These are phyloP conservation scores for Ficedula albicollis DNA, from an alignment of 2,797 vertebrate genomes.

Conservation along the genomic window DNA sequence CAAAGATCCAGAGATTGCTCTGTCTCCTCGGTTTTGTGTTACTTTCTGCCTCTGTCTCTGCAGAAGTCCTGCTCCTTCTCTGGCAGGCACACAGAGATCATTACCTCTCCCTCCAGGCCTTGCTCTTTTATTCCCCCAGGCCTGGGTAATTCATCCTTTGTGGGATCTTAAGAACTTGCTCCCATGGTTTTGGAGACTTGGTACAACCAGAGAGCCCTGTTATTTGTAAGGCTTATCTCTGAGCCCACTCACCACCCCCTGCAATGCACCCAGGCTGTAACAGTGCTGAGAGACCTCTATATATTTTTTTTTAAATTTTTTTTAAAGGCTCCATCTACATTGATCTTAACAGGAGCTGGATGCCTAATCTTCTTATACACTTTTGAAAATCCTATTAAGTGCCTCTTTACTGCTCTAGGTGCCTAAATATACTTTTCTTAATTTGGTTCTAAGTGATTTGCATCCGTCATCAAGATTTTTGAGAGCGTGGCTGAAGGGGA, in stretches of 20 bases:
- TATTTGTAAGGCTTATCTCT: constrained; percentile 4
- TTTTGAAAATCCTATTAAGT: constrained; percentile 67
- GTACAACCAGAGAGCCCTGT: not conserved
- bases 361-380: constrained; percentile 57
- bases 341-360: constrained; percentile 36
- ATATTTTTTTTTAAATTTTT: not conserved
- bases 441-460: constrained; percentile 44
- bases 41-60: not conserved
- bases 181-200: not conserved
- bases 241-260: not conserved
- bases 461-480: constrained; percentile 42
- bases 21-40: not conserved
- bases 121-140: not conserved
- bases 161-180: not conserved
- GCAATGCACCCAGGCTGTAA: not conserved
- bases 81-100: not conserved
- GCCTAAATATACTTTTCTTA: constrained; percentile 64
- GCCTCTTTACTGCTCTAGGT: constrained; percentile 58
- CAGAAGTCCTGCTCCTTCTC: not conserved
- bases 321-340: not conserved
- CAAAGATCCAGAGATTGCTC: not conserved
- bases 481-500: not conserved
- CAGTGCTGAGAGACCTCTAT: not conserved
- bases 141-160: not conserved
- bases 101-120: not conserved